Percentiles rank a stretch among this genome's conserved stretches.
Conservation (phyloP, 2,113 vertebrate genomes). For the Lepidothrix coronata region DNA sequence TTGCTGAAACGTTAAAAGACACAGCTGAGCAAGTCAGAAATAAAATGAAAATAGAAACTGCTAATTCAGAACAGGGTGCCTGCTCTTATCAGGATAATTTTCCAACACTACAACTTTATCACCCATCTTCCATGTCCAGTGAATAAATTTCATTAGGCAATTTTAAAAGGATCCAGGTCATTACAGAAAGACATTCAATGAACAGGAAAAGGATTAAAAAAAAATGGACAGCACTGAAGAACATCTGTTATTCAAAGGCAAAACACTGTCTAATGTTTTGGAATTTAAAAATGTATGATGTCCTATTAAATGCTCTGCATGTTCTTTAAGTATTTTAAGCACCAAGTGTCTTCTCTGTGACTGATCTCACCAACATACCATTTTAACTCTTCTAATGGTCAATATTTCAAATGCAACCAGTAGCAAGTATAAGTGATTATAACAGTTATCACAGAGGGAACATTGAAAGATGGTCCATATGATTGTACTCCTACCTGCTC, state of each 20-base stretch:
- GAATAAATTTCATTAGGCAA: background rate
- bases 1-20: slow-evolving; percentile 33
- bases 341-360: background rate
- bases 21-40: background rate
- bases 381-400: background rate
- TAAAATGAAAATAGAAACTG: slow-evolving; percentile 1
- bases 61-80: slow-evolving; percentile 2
- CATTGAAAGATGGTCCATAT: background rate
- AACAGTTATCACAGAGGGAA: background rate
- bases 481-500: background rate
- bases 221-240: background rate
- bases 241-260: background rate
- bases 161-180: background rate
- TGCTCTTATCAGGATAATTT: background rate
- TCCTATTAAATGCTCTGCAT: background rate
- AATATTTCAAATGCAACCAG: background rate
- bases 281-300: background rate
- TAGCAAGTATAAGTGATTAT: background rate
- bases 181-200: background rate
- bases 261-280: background rate
- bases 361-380: background rate
- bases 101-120: background rate
- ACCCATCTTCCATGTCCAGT: background rate
- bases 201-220: background rate
- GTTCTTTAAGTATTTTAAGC: background rate